These are phyloP conservation scores for Aporophyla lueneburgensis DNA, from an alignment of 2,888 invertebrate species.

Conservation along the genomic window DNA sequence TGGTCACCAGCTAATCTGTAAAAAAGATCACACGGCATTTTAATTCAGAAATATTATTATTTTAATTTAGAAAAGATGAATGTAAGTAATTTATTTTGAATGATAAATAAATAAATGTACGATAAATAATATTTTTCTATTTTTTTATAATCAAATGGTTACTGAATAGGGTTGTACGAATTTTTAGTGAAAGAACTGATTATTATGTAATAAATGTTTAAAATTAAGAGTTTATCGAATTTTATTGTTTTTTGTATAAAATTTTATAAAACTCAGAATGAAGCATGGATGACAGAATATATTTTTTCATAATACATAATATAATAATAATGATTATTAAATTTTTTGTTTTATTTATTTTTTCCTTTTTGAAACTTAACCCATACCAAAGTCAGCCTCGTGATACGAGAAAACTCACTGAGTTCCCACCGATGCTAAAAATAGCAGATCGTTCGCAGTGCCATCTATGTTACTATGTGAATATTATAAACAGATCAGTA, in stretches of 20 bases:
- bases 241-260: slow-evolving; percentile 71
- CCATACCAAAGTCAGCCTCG: not conserved
- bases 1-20: slow-evolving; percentile 24
- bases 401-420: not conserved
- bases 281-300: slow-evolving; percentile 64
- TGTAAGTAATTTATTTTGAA: slow-evolving; percentile 76
- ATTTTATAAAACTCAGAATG: slow-evolving; percentile 59
- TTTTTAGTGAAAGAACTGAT: slow-evolving; percentile 79
- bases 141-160: slow-evolving; percentile 61
- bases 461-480: slow-evolving; percentile 21
- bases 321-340: slow-evolving; percentile 62
- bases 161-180: slow-evolving; percentile 63
- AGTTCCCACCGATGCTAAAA: not conserved
- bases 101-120: slow-evolving; percentile 50
- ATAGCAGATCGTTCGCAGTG: not conserved
- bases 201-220: slow-evolving; percentile 68
- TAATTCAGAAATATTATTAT: slow-evolving; percentile 29
- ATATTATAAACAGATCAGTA: not conserved
- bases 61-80: slow-evolving; percentile 64
- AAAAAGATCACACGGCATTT: slow-evolving; percentile 18
- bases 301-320: slow-evolving; percentile 60
- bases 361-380: not conserved
- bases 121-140: slow-evolving; percentile 46
- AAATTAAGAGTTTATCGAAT: slow-evolving; percentile 64
- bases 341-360: slow-evolving; percentile 61